Percentiles rank a stretch among this genome's conserved stretches.
These are phyloP conservation scores for Seira musarum DNA, from an alignment of 2,888 invertebrate genomes.

Conservation along the genomic window DNA sequence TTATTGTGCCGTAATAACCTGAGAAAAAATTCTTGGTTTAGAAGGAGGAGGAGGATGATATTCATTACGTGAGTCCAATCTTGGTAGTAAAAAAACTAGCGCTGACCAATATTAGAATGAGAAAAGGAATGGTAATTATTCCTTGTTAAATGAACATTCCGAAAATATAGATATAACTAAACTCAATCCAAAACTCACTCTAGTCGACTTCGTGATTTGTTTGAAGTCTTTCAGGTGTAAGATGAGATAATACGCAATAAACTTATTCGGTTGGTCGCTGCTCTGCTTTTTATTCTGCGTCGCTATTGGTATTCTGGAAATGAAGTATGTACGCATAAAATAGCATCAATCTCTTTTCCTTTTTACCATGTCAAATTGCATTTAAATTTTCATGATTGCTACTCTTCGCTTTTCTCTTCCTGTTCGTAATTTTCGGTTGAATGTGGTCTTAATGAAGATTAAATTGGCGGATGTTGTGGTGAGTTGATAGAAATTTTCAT, in stretches of 20 bases:
- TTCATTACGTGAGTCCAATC: not conserved
- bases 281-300: not conserved
- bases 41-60: not conserved
- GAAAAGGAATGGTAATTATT: not conserved
- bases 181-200: too few relatives aligned
- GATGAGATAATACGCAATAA: not conserved
- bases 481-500: slow-evolving; percentile 33
- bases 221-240: not conserved
- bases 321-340: slow-evolving; percentile 6
- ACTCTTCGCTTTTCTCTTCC: slow-evolving; percentile 26
- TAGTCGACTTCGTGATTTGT: too few relatives aligned
- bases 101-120: not conserved
- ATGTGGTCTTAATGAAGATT: slow-evolving; percentile 58
- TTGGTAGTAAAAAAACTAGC: not conserved
- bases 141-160: not conserved
- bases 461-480: slow-evolving; percentile 61
- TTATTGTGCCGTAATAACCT: not conserved
- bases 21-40: not conserved
- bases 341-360: too few relatives aligned
- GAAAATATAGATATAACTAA: too few relatives aligned
- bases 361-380: slow-evolving; percentile 4
- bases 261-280: not conserved
- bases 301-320: not conserved
- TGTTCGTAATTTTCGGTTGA: slow-evolving; percentile 33
- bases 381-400: slow-evolving; percentile 40